A percentile compares a stretch with the other conserved stretches of the same genome.
Conservation (phyloP, 2,797 vertebrate species). For the Setipinna tenuifilis region DNA sequence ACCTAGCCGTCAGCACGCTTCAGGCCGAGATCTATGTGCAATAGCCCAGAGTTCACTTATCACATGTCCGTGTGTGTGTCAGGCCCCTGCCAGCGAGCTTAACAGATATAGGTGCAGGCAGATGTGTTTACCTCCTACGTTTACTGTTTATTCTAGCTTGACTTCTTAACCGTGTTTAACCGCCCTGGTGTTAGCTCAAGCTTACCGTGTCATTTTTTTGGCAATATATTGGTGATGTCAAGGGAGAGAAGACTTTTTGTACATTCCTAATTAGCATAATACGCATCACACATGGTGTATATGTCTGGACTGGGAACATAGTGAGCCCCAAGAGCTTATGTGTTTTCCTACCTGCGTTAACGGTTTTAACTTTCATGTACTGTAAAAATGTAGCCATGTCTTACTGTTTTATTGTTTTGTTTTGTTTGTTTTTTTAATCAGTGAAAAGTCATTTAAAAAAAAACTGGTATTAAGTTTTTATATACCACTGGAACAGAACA, state of each 20-base stretch:
- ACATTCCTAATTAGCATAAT: not conserved
- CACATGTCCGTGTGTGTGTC: not conserved
- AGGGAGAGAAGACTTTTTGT: not conserved
- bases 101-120: not conserved
- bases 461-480: not conserved
- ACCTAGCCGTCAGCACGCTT: slow-evolving; percentile 6
- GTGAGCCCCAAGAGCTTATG: not conserved
- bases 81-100: not conserved
- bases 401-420: not conserved
- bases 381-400: slow-evolving; percentile 15
- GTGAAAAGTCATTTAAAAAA: not conserved
- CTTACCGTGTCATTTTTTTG: not conserved
- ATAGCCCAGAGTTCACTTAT: not conserved
- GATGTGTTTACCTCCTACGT: not conserved
- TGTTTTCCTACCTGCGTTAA: not conserved
- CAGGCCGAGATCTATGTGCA: slow-evolving; percentile 21
- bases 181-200: not conserved
- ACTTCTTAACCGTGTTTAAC: not conserved
- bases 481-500: not conserved
- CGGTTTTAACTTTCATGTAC: not conserved
- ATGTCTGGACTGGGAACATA: not conserved
- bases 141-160: not conserved
- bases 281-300: not conserved
- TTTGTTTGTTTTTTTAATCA: no score
- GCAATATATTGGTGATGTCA: slow-evolving; percentile 5